These are phyloP conservation scores for Rhinella marina DNA, from an alignment of 2,797 vertebrate genomes.

Conservation along the genomic window DNA sequence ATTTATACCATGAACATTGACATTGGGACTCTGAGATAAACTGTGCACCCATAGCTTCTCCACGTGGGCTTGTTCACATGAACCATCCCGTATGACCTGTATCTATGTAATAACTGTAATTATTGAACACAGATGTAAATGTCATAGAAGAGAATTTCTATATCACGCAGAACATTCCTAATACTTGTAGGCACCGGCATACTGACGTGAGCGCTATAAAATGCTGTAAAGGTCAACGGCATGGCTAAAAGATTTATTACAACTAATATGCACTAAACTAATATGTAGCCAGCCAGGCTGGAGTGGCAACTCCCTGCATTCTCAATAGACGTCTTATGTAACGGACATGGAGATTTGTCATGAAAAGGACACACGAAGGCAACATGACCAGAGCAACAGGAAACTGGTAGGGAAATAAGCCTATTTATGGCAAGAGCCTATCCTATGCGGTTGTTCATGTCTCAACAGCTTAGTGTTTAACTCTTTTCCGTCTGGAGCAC, in stretches of 20 bases:
- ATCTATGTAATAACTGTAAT: background rate
- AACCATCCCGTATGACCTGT: background rate
- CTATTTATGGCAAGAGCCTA: conserved; percentile 57
- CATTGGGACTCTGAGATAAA: background rate
- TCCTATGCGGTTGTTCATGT: conserved; percentile 50
- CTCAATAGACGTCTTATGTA: conserved; percentile 55
- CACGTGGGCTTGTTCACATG: background rate
- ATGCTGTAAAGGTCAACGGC: background rate
- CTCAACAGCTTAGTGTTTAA: conserved; percentile 50
- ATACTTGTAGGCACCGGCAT: background rate
- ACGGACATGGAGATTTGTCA: conserved; percentile 58
- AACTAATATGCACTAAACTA: conserved; percentile 9
- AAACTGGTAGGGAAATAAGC: conserved; percentile 59
- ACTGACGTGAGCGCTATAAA: background rate
- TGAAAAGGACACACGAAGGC: conserved; percentile 54
- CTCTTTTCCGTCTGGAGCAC: background rate
- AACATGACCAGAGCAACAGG: conserved; percentile 54
- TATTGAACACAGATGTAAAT: background rate
- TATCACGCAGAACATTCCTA: background rate
- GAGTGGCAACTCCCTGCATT: conserved; percentile 26
- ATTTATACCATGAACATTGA: background rate
- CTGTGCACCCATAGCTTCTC: background rate
- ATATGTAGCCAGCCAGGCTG: conserved; percentile 18
- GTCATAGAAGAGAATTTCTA: background rate
- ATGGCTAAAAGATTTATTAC: background rate